Base-by-base conservation (phyloP, 2,113 vertebrate genomes). In the Prinia subflava region DNA sequence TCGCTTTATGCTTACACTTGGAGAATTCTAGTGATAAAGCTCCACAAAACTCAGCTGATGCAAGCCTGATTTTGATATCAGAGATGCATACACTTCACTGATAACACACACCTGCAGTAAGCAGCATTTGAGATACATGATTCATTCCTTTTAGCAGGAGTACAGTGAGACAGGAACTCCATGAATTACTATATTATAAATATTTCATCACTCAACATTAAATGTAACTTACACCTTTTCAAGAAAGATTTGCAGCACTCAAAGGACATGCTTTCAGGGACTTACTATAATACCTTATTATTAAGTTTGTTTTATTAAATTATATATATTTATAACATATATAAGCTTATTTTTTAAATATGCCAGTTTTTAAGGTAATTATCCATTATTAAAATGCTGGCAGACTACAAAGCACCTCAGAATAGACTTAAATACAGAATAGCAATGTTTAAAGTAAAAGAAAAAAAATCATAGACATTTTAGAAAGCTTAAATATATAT, bases 61-160 rank as follows among this genome's bases (percentile, higher is more conserved):
- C 37, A 83, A 63, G 30, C 31, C 9, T 0, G 0, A 50, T 68
- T 71, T 59, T 2, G 1, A 5, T 18, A 21, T 14, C 33, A 76
- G 25, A 75, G 35, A 35, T 27, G 5, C 1, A 9, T 6, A 69
- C 11, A 27, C 14, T 50, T 55, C 3, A 3, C 22, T 73, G 63
- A 4, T 20, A 84, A 62, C 23, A 68, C 53, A 73, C 12, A 68
- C 4, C 15, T n/a, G 21, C 21, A 65, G 8, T 17, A 56, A 68
- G 59, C 11, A 69, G 46, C 13, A 74, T 37, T 35, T 71, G 73
- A 42, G 39, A 47, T 4, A 56, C 1, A 7, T 0, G 2, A 80
- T 25, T 80, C 3, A 35, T 35, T 80, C 33, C 7, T 77, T 57
- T 73, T 20, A 37, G 13, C 3, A 92, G n/a, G 35, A 93, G 14